These are phyloP conservation scores for Limanda limanda DNA, from an alignment of 2,113 vertebrate species.

Conservation along the genomic window DNA sequence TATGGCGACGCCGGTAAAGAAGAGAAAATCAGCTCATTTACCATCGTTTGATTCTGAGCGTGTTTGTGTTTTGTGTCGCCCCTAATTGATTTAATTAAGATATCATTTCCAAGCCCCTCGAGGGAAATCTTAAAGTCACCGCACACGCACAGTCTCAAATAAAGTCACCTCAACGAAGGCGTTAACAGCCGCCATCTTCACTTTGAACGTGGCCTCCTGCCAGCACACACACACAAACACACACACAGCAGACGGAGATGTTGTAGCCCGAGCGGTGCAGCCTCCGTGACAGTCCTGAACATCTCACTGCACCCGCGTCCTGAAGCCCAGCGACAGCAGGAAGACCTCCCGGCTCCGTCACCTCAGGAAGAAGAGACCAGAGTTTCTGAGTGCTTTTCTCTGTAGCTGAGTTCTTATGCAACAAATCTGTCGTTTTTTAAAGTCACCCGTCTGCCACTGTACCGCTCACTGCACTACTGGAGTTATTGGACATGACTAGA, in stretches of 20 bases:
- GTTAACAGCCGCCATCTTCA: conserved; percentile 28
- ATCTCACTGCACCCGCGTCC: conserved; percentile 3
- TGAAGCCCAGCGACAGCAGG: conserved; percentile 7
- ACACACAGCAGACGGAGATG: conserved; percentile 24
- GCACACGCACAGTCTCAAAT: conserved; percentile 10
- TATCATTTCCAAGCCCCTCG: conserved; percentile 26
- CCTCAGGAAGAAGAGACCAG: conserved; percentile 1
- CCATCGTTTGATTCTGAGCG: conserved; percentile 15
- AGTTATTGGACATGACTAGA: background rate
- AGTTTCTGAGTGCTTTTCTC: background rate
- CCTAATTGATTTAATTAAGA: conserved; percentile 65
- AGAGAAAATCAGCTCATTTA: conserved; percentile 20
- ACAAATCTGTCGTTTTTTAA: background rate
- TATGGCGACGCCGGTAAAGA: conserved; percentile 1
- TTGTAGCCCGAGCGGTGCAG: conserved; percentile 44
- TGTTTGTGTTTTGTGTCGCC: conserved; percentile 29
- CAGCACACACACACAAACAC: background rate
- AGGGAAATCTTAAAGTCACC: conserved; percentile 31
- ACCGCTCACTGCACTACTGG: background rate
- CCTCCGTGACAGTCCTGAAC: conserved; percentile 24
- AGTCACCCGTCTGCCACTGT: background rate
- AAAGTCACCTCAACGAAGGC: background rate
- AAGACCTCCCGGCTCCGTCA: conserved; percentile 20
- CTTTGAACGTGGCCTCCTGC: conserved; percentile 37
- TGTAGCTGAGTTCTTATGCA: conserved; percentile 1